Percentiles rank a stretch among this genome's conserved stretches.
Conservation (phyloP, 2,797 vertebrate species). For the Bryconaethiops microstoma region DNA sequence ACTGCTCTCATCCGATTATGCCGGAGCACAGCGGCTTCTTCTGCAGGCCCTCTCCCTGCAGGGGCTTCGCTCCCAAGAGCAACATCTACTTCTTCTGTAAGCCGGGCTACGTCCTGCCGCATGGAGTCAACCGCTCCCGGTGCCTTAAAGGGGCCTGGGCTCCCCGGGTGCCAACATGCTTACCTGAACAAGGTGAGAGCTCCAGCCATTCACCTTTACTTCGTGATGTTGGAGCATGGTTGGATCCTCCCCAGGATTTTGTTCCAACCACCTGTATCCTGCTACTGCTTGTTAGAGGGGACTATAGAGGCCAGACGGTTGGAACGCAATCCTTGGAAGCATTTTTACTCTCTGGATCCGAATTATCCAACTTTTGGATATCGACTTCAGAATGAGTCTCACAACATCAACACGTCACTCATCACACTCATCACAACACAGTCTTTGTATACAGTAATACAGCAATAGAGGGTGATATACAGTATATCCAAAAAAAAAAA, state of each 20-base stretch:
- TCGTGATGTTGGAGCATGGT: no score
- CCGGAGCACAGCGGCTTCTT: slow-evolving; percentile 75
- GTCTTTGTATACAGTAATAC: no score
- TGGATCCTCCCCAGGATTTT: no score
- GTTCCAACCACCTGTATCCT: no score
- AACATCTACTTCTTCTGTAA: slow-evolving; percentile 75
- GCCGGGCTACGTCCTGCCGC: slow-evolving; percentile 64
- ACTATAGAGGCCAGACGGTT: no score
- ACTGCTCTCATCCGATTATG: slow-evolving; percentile 75
- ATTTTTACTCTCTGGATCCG: no score
- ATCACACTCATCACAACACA: no score
- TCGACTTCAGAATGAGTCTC: background rate
- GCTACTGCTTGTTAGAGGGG: no score
- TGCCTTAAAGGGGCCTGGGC: slow-evolving; percentile 72
- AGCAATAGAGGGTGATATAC: no score
- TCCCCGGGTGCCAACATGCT: slow-evolving; percentile 63
- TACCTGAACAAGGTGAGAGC: slow-evolving; percentile 66
- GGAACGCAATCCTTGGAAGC: no score
- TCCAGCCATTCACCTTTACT: background rate
- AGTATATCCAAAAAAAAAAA: no score
- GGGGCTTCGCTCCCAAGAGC: slow-evolving; percentile 70
- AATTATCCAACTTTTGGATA: no score
- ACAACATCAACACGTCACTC: background rate
- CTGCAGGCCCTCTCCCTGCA: slow-evolving; percentile 75
- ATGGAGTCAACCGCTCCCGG: slow-evolving; percentile 45